Evolutionary conservation across 2,113 vertebrate species (phyloP), one percentile per base, ranked within the genome.

Genomic region (Chroicocephalus ridibundus): DNA sequence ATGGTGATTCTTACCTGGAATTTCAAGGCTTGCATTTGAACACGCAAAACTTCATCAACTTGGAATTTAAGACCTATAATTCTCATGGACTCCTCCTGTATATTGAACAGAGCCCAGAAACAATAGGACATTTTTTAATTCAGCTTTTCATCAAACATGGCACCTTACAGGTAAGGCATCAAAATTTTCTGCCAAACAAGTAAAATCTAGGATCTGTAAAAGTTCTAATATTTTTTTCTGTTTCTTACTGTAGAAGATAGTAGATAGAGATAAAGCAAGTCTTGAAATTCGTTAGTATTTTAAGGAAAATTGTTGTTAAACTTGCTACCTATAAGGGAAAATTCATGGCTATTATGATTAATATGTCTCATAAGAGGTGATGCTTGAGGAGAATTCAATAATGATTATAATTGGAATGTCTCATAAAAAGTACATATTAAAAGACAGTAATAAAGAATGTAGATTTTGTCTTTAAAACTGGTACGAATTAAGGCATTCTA

Each of bases 1-100:
- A 97, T 36, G 98, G 98, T 36, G 92, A 98, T 93, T 98, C 98
- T 34, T 98, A 98, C 92, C 93, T 98, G 97, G 97, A 99, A 97
- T 99, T 99, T 98, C 93, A 97, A 74, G 98, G 98, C 64, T 96
- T 99, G 76, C 79, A 93, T 93, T 97, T 99, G 54, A 94, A 90
- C 11, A 32, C 54, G 19, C 70, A 98, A 92, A 99, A 98, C 78
- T 98, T 97, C 76, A 98, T 99, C 66, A 97, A 94, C 21, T 80
- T 99, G 94, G 96, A 98, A 95, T 99, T 99, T 94, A 98, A 98
- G 79, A 99, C 98, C 13, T 87, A 64, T 40, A 96, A 47, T 5
- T 76, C 93, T 34, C 85, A 95, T n/a, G 99, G 99, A 93, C 98
- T 98, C 21, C 91, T 99, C 13, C 92, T 99, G 10, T 98, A 98